phyloP scores from a whole-genome alignment of 2,888 invertebrate genomes.

The Stegana nigrithorax region DNA sequence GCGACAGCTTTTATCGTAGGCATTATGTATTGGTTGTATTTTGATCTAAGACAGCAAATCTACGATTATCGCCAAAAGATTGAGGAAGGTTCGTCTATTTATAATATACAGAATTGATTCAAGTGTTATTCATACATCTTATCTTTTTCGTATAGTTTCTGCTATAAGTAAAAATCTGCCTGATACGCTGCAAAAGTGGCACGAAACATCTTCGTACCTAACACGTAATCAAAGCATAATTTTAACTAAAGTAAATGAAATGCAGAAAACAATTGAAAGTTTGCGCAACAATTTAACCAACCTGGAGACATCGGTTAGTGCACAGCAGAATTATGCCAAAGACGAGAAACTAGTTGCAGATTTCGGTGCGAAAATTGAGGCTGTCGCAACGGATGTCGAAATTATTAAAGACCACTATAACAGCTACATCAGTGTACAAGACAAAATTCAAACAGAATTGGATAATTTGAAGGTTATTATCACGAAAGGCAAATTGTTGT shows the following conservation, averaged over 20 bases:
- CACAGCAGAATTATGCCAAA: conserved; percentile 61
- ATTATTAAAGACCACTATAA: conserved; percentile 62
- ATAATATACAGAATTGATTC: background rate
- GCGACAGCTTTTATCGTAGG: conserved; percentile 57
- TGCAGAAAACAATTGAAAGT: conserved; percentile 72
- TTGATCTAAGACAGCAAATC: conserved; percentile 66
- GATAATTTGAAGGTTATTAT: background rate
- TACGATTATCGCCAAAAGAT: conserved; percentile 66
- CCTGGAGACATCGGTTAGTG: conserved; percentile 52
- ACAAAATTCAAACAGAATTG: conserved; percentile 39
- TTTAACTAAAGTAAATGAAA: conserved; percentile 71
- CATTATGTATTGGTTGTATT: conserved; percentile 67
- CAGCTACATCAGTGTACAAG: conserved; percentile 54
- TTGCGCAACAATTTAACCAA: conserved; percentile 69
- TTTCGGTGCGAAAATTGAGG: conserved; percentile 67
- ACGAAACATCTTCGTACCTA: conserved; percentile 76
- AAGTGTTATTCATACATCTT: background rate
- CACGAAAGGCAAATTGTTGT: too few relatives aligned
- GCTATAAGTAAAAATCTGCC: conserved; percentile 78
- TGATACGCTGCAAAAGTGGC: conserved; percentile 78
- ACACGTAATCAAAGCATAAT: conserved; percentile 77
- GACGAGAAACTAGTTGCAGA: conserved; percentile 66
- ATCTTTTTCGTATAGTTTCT: conserved; percentile 69
- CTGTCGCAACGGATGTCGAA: conserved; percentile 63
- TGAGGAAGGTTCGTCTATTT: too few relatives aligned